These are phyloP conservation scores for Xestia c-nigrum DNA, from an alignment of 2,888 invertebrate genomes.

Conservation along the genomic window DNA sequence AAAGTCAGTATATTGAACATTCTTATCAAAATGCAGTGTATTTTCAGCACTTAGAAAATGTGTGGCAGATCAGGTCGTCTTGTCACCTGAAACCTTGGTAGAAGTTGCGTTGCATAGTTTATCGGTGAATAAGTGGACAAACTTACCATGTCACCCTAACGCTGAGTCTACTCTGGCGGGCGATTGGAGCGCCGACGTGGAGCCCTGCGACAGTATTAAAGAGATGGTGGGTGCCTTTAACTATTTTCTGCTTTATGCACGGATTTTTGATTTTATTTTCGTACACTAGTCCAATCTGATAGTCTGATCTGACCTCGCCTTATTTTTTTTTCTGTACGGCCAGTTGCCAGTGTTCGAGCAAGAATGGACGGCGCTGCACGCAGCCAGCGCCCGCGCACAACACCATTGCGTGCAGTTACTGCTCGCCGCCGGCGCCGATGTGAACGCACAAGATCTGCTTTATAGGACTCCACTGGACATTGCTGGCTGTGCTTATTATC, in stretches of 20 bases:
- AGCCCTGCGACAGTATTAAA: slow-evolving; percentile 56
- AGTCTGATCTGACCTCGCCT: neutral
- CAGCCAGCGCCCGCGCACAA: slow-evolving; percentile 87
- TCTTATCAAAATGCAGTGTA: neutral
- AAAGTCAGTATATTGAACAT: no score
- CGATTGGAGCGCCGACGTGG: slow-evolving; percentile 58
- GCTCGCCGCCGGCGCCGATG: slow-evolving; percentile 12
- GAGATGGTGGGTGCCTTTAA: slow-evolving; percentile 35
- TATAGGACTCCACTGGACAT: slow-evolving; percentile 65
- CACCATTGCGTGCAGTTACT: slow-evolving; percentile 65
- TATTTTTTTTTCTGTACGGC: slow-evolving; percentile 3
- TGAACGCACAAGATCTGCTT: slow-evolving; percentile 45
- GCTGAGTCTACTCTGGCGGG: slow-evolving; percentile 15
- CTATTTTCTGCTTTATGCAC: neutral
- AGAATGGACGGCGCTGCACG: slow-evolving; percentile 90
- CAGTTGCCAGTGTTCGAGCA: slow-evolving; percentile 81
- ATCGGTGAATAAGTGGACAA: slow-evolving; percentile 33
- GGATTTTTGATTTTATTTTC: neutral
- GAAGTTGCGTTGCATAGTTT: slow-evolving; percentile 37
- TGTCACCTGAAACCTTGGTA: slow-evolving; percentile 33
- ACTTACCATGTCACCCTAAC: slow-evolving; percentile 54
- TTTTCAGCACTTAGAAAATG: slow-evolving; percentile 42
- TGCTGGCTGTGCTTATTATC: slow-evolving; percentile 56
- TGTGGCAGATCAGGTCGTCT: neutral
- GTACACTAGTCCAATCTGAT: no score